Base-by-base conservation (phyloP, 35 echinoderm and acorn worm species). In the Lytechinus variegatus region DNA sequence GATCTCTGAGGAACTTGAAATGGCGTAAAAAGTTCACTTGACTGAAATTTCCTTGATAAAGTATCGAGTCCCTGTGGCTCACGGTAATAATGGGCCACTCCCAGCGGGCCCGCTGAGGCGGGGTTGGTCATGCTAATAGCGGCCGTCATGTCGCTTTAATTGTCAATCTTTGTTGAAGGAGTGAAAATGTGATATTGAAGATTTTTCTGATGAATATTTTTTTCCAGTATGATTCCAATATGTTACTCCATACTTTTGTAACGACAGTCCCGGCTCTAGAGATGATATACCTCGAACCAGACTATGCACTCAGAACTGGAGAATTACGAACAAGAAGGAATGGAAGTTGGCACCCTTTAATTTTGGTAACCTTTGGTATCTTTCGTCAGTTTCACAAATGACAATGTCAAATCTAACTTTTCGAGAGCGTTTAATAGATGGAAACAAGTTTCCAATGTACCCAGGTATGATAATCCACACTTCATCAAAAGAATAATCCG, bases 21-120 rank as follows among this genome's bases (percentile, higher is more conserved):
- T 1, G 97, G 98, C 88, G 98, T 96, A 94, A 99, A 99, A 27
- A 99, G 95, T 91, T 99, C 98, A 97, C 98, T 99, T 3, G 98
- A 99, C 55, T 98, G 97, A 95, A 95, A 99, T 29, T 97, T 99
- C 91, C 98, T 96, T 56, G 98, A 99, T 27, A 99, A 86, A 13
- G 94, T 95, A 95, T 99, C 97, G 7, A 96, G 86, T 95, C 97
- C 98, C 86, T 98, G 97, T 56, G 97, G 54, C 91, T 99, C 98
- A 54, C 96, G 92, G 86, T 99, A 99, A 91, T 97, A 99, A 89
- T 99, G 98, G 60, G 96, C 94, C 21, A 97, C 92, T 57, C 95
- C 97, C 94, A 96, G 9, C 4, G 97, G 96, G 14, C 92, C 95
- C 86, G 92, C 86, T 1, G 94, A 91, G 92, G 95, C 61, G 53